Evolutionary conservation across 1,140 invertebrate species (phyloP), one percentile per base, ranked within the genome.

Genomic region (Copidosoma floridanum): DNA sequence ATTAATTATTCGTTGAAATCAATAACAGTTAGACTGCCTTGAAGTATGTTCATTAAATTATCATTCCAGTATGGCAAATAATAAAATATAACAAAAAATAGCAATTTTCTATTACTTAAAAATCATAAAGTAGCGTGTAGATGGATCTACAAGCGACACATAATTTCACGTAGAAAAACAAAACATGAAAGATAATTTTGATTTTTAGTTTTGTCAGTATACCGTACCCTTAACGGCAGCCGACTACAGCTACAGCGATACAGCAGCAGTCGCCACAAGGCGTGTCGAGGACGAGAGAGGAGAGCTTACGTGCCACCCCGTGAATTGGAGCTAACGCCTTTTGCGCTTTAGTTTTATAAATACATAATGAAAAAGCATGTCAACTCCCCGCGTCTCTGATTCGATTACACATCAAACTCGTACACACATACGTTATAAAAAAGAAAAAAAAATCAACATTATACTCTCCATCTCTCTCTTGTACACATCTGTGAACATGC

Each of bases 231-330:
- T 62, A 62, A 56, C 40, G 60, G 60, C 60, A 62, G 53, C 29
- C 44, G 46, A 57, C 66, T 62, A 67, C 65, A 66, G 65, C 63
- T 67, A 68, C 66, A 67, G 57, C 53, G 65, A 66, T 61, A 68
- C 68, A 38, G 53, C 56, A 24, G 46, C 54, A 62, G 51, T 26
- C 37, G 52, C 24, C 44, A 35, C 44, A 27, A 51, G 21, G 29
- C 5, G 21, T n/a, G n/a, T n/a, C n/a, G n/a, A n/a, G n/a, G 56
- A 21, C 53, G 51, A 3, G 40, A 62, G 53, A 56, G 48, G 53
- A 62, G 60, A 62, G 60, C 29, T 62, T 35, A 57, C 38, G 53
- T 62, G 60, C 53, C 60, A 62, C 53, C 38, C 20, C 18, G 16
- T 52, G 40, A 62, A 62, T 56, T 51, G 60, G 53, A 57, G 60